Evolutionary conservation across 2,113 vertebrate species (phyloP), one percentile per base, ranked within the genome.

Genomic region (Chloebia gouldiae): DNA sequence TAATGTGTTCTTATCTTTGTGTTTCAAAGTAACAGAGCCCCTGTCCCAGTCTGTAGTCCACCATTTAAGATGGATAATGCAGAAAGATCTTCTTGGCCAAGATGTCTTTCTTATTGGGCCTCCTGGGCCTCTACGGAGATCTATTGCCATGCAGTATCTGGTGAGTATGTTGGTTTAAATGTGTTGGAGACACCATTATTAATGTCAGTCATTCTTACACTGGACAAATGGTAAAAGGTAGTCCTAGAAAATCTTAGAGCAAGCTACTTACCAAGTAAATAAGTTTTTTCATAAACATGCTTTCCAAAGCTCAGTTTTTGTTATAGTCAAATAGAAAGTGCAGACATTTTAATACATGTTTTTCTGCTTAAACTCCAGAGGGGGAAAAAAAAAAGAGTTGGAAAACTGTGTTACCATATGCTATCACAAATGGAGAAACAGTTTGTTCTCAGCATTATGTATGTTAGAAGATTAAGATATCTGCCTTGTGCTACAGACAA

Each of bases 31-130:
- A 97, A 98, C 98, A 90, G 98, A 99, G 50, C 97, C 98, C 49
- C 31, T 99, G 83, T 97, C 98, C 16, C 99, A 99, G 56, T 97
- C 98, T 23, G 97, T 99, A 40, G 97, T 97, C 82, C 98, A 99
- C 47, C 99, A 99, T 95, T 98, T 99, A 23, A 98, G 98, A 98
- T 99, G 99, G 99, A 99, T 99, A 88, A 99, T 99, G 99, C 99
- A 99, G 96, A 99, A 99, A 94, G 99, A 99, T 88, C 98, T 99
- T 86, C 93, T 99, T 85, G 99, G 99, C 14, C 99, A 99, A 97
- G 99, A 99, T 79, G 96, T 99, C 47, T 99, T 99, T 93, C 98
- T 99, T 23, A 99, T 99, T 21, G 99, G 99, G 31, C 99, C 99
- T 45, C 99, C 99, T 20, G 99, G 99, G 70, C 99, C 99, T 33